Percentiles rank a stretch among this genome's conserved stretches.
Conservation (phyloP, 2,797 vertebrate genomes). For the Sebastes variabilis region DNA sequence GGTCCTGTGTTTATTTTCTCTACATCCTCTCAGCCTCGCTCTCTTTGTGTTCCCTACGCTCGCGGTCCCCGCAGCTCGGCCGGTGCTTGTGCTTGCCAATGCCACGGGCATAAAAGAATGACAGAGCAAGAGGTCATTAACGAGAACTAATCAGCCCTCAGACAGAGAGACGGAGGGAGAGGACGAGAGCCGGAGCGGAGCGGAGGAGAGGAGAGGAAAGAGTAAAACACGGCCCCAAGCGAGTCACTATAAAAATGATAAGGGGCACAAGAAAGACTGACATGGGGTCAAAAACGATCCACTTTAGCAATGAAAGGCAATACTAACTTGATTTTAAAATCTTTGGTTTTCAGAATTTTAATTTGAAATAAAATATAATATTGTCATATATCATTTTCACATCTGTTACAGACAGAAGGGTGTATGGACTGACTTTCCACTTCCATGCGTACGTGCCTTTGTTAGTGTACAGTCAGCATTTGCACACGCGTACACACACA, state of each 20-base stretch:
- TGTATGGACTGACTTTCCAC: not conserved
- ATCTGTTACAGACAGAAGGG: constrained; percentile 18
- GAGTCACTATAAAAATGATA: constrained; percentile 21
- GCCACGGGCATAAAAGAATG: constrained; percentile 64
- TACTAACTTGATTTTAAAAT: constrained; percentile 6
- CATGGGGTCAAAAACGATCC: constrained; percentile 10
- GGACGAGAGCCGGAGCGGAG: constrained; percentile 4
- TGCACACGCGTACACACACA: constrained; percentile 1
- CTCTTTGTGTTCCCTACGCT: constrained; percentile 38
- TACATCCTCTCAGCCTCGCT: constrained; percentile 9
- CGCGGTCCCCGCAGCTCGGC: constrained; percentile 26
- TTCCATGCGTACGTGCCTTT: constrained; percentile 2
- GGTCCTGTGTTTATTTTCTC: constrained; percentile 33
- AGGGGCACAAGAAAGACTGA: not conserved
- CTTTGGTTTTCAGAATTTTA: not conserved
- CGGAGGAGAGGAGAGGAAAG: constrained; percentile 19
- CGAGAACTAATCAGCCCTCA: constrained; percentile 68
- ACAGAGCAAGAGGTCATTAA: constrained; percentile 71
- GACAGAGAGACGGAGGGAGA: constrained; percentile 36
- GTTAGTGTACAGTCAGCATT: constrained; percentile 6
- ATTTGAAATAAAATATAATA: not conserved
- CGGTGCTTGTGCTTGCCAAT: constrained; percentile 35
- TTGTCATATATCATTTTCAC: not conserved
- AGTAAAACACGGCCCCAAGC: constrained; percentile 24
- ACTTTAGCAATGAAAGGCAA: constrained; percentile 12